Evolutionary conservation across 2,888 invertebrate species (phyloP), one percentile per base, ranked within the genome.

Genomic region (Cactoblastis cactorum): DNA sequence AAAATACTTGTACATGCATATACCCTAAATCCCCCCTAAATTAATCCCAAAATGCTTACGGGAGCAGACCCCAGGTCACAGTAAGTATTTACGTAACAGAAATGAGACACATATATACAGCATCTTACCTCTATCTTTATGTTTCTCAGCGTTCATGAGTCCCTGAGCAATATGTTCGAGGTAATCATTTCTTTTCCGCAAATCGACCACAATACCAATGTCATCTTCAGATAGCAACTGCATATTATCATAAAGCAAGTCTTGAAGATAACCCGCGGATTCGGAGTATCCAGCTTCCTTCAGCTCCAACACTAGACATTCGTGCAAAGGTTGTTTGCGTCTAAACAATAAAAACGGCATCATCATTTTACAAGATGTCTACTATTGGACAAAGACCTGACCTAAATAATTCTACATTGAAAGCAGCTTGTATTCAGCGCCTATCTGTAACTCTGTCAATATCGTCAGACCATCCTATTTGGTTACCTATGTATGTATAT

Each of bases 211-310:
- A 11, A 91, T 90, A 0, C 90, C 91, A 1, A 90, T 87, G 0
- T 91, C 92, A 47, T 90, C 90, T 45, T 86, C 77, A 0, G 75
- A 73, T 2, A 90, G 68, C 0, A 90, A 71, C 55, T 89, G 82
- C 6, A 88, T 76, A 54, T 93, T 92, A 19, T 91, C 86, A 17
- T 91, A 83, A 15, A 93, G 80, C 0, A 93, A 74, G 58, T 91
- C 88, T 58, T 77, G 78, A 0, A 93, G 62, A 60, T 90, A 92
- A 33, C 74, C 71, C 0, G 90, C 84, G 0, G 92, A 84, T 53
- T 90, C 88, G 0, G 53, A 49, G 54, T 77, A 91, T 0, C 91
- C 91, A 0, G 80, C 64, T 66, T 92, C 93, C 51, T 72, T 67
- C 1, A 93, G 63, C 64, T 93, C 92, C 8, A 87, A 56, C 32